Percentiles rank a stretch among this genome's conserved stretches.
These are phyloP conservation scores for Tetrao urogallus DNA, from an alignment of 2,113 vertebrate species.

Conservation along the genomic window DNA sequence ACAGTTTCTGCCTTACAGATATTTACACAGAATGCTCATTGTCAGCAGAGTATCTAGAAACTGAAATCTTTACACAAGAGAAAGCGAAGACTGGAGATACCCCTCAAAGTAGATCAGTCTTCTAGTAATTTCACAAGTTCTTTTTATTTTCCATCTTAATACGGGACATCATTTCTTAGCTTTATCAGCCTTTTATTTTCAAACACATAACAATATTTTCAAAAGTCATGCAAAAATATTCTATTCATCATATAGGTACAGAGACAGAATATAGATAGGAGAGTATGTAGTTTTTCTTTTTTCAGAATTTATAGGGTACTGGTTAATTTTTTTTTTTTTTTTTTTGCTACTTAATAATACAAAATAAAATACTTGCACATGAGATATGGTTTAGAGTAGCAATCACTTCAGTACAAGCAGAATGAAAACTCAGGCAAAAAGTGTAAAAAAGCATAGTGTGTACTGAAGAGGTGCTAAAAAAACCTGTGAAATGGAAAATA, in stretches of 20 bases:
- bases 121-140: neutral
- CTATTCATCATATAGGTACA: neutral
- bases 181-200: neutral
- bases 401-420: neutral
- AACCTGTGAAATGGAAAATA: conserved; percentile 51
- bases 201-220: neutral
- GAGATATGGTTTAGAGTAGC: neutral
- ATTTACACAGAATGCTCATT: neutral
- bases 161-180: neutral
- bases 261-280: neutral
- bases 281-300: neutral
- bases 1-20: neutral
- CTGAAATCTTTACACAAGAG: neutral
- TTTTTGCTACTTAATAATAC: neutral
- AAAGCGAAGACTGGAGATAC: neutral
- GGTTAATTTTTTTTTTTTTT: neutral
- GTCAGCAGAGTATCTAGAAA: neutral
- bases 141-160: neutral
- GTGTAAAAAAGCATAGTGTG: conserved; percentile 24
- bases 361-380: neutral
- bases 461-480: conserved; percentile 55
- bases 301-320: neutral
- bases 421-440: conserved; percentile 50
- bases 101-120: neutral
- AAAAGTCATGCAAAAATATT: neutral